phyloP scores from a whole-genome alignment of 2,113 vertebrate species.

The Oncorhynchus nerka region DNA sequence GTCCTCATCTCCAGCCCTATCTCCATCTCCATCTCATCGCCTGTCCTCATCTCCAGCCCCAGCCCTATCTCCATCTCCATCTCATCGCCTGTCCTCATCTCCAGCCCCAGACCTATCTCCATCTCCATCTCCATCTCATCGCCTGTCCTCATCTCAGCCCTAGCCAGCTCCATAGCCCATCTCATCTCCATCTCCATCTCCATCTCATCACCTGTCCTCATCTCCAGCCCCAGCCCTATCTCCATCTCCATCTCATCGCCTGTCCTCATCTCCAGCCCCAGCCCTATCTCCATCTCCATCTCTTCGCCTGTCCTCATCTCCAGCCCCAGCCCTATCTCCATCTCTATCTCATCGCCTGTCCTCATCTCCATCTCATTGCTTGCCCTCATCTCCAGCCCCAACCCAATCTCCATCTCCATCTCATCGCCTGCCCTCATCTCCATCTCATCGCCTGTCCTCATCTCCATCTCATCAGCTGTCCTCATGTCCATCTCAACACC shows the following conservation, averaged over 20 bases:
- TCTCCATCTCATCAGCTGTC: too few relatives aligned
- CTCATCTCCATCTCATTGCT: too few relatives aligned
- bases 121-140: background rate
- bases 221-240: background rate
- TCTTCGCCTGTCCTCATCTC: slow-evolving; percentile 23
- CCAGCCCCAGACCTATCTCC: too few relatives aligned
- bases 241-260: background rate
- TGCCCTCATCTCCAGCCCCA: too few relatives aligned
- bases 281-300: too few relatives aligned
- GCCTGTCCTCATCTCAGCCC: slow-evolving; percentile 13
- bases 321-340: slow-evolving; percentile 16
- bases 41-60: background rate
- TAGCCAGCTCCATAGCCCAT: too few relatives aligned
- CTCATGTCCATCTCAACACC: too few relatives aligned
- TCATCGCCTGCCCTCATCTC: background rate
- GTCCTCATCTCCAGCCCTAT: background rate
- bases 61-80: background rate
- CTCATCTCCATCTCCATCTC: background rate
- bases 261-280: background rate
- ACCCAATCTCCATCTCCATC: too few relatives aligned
- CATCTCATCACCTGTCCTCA: background rate
- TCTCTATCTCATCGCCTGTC: too few relatives aligned
- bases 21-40: background rate
- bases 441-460: slow-evolving; percentile 1
- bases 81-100: slow-evolving; percentile 18